Evolutionary conservation across 2,797 vertebrate genomes (phyloP).

Genomic region (Aeoliscus strigatus): DNA sequence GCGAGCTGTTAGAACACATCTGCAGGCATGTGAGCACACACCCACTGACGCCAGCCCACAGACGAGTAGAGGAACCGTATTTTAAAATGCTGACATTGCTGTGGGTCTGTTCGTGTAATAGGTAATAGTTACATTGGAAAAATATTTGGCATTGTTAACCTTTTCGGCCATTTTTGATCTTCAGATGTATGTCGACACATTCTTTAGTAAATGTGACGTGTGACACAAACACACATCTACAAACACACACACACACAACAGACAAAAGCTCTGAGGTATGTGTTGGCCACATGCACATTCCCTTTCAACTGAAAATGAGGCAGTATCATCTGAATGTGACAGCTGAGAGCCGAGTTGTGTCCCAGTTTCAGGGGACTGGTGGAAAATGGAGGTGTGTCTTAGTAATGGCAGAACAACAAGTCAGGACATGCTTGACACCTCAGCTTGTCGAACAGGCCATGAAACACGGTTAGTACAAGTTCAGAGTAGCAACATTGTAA

Average conservation of each 20-base stretch:
- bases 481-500: conserved; percentile 15
- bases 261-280: conserved; percentile 36
- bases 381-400: conserved; percentile 54
- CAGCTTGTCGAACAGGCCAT: conserved; percentile 43
- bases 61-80: conserved; percentile 1
- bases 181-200: conserved; percentile 34
- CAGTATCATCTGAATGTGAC: conserved; percentile 61
- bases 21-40: conserved; percentile 33
- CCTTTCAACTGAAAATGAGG: conserved; percentile 57
- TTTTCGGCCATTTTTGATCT: conserved; percentile 11
- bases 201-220: conserved; percentile 28
- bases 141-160: conserved; percentile 34
- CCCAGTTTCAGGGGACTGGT: conserved; percentile 56
- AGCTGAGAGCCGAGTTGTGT: conserved; percentile 45
- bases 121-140: conserved; percentile 37
- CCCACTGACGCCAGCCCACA: conserved; percentile 26
- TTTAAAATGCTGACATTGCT: conserved; percentile 29
- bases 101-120: conserved; percentile 22
- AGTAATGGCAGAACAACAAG: conserved; percentile 39
- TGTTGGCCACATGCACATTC: conserved; percentile 36
- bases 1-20: conserved; percentile 24
- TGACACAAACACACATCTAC: conserved; percentile 31
- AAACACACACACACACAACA: no score
- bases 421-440: conserved; percentile 42
- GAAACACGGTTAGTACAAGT: conserved; percentile 6